Conservation (phyloP, 2,888 invertebrate genomes). For the Pterostichus madidus region DNA sequence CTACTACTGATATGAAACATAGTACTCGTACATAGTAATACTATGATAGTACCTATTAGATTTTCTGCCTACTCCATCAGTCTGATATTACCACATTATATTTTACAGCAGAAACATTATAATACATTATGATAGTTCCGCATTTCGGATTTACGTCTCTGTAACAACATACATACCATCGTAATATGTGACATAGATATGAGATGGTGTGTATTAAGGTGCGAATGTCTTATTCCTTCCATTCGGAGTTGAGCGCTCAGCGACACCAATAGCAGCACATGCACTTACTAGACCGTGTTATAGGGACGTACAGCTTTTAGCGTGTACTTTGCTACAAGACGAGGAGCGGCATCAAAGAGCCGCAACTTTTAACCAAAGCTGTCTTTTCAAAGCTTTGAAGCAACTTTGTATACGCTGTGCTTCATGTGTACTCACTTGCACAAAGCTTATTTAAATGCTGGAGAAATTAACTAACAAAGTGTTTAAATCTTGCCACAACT, state of each 20-base stretch:
- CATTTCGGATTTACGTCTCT: slow-evolving; percentile 7
- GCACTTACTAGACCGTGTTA: slow-evolving; percentile 43
- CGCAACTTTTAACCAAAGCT: slow-evolving; percentile 49
- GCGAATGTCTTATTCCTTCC: slow-evolving; percentile 21
- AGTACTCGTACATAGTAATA: too few relatives aligned
- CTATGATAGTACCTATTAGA: too few relatives aligned
- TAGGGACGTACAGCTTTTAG: slow-evolving; percentile 13
- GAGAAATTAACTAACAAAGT: slow-evolving; percentile 15
- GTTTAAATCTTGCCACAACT: background rate
- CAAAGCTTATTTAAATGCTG: slow-evolving; percentile 50
- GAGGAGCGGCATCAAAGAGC: slow-evolving; percentile 33
- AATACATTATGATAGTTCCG: background rate
- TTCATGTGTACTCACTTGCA: slow-evolving; percentile 21
- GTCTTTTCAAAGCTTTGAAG: slow-evolving; percentile 41
- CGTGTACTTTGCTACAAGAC: slow-evolving; percentile 27
- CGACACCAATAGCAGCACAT: background rate
- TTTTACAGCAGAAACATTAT: background rate
- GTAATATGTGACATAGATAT: background rate
- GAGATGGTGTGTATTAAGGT: background rate
- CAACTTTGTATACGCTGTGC: slow-evolving; percentile 10
- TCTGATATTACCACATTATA: too few relatives aligned
- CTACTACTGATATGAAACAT: too few relatives aligned
- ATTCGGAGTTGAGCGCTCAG: too few relatives aligned
- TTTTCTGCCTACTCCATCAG: too few relatives aligned
- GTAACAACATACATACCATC: background rate